Evolutionary conservation across 2,113 vertebrate species (phyloP), one percentile per base, ranked within the genome.

Genomic region (Xiphias gladius): DNA sequence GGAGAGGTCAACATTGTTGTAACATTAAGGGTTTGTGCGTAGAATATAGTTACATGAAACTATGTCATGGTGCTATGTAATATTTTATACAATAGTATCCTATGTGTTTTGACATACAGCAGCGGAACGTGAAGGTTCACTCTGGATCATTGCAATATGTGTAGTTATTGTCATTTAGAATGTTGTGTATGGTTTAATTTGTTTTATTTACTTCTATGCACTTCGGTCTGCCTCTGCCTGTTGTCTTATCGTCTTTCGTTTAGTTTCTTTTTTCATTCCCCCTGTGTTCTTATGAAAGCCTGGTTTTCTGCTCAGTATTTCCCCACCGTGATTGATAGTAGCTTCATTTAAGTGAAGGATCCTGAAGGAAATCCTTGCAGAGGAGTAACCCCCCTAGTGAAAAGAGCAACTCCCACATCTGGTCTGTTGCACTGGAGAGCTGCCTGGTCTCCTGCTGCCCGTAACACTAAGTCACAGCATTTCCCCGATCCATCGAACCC

Each of bases 331-430:
- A 75, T 69, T 83, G 78, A 82, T 82, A 77, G 79, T 73, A 26
- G 50, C 50, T 82, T 69, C 58, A 79, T 82, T 73, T 79, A 22
- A 72, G 62, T 12, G 3, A 52, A 71, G 68, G 43, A 81, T 76
- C 63, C 80, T 37, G 89, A 83, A 96, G 95, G 94, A 94, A 96
- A 94, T 95, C 95, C 95, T 90, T 79, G 89, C 81, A 43, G 88
- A 67, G 96, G 96, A 96, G 95, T 95, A 96, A 95, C 95, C 95
- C 96, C 95, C 26, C 10, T 7, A 68, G 93, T 95, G 95, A 94
- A 92, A 92, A 83, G 92, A 95, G 90, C 90, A 79, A 92, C n/a
- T 96, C 96, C 96, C 93, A 92, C 92, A 96, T 96, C 95, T 95
- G 95, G 94, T 89, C 91, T 88, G 80, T 63, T 84, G 92, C 46